These are phyloP conservation scores for Caenorhabditis japonica DNA, from an alignment of 2,888 invertebrate species.

Conservation along the genomic window DNA sequence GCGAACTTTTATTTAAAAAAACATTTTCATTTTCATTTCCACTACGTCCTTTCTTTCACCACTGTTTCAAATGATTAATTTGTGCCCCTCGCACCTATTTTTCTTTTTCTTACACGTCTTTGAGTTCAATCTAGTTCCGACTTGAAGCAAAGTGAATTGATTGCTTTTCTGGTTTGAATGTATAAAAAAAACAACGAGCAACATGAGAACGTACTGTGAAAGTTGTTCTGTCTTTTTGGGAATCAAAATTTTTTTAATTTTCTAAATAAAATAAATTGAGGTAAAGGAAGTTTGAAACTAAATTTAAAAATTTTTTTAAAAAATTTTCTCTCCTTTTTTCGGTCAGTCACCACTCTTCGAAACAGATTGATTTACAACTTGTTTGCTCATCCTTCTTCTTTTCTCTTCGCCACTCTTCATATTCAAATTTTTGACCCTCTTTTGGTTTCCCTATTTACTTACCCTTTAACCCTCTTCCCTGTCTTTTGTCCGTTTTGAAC, in stretches of 20 bases:
- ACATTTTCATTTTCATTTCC: too few relatives aligned
- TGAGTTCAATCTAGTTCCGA: neutral
- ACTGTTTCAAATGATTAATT: slow-evolving; percentile 21
- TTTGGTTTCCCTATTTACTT: neutral
- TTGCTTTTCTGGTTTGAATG: too few relatives aligned
- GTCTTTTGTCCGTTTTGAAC: slow-evolving; percentile 2
- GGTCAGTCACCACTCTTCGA: slow-evolving; percentile 8
- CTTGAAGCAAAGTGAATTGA: too few relatives aligned
- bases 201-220: too few relatives aligned
- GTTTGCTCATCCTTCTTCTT: slow-evolving; percentile 48
- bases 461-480: slow-evolving; percentile 2
- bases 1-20: too few relatives aligned
- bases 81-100: slow-evolving; percentile 18
- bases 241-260: too few relatives aligned
- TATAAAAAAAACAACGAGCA: too few relatives aligned
- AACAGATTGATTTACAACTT: slow-evolving; percentile 49
- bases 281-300: too few relatives aligned
- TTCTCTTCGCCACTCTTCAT: slow-evolving; percentile 19
- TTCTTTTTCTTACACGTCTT: slow-evolving; percentile 24
- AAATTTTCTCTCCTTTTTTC: neutral
- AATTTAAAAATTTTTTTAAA: too few relatives aligned
- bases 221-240: too few relatives aligned
- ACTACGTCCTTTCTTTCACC: too few relatives aligned
- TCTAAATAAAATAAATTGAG: too few relatives aligned
- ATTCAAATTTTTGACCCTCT: slow-evolving; percentile 32